Base-by-base conservation (phyloP, 2,113 vertebrate species). In the Chaenogobius annularis region DNA sequence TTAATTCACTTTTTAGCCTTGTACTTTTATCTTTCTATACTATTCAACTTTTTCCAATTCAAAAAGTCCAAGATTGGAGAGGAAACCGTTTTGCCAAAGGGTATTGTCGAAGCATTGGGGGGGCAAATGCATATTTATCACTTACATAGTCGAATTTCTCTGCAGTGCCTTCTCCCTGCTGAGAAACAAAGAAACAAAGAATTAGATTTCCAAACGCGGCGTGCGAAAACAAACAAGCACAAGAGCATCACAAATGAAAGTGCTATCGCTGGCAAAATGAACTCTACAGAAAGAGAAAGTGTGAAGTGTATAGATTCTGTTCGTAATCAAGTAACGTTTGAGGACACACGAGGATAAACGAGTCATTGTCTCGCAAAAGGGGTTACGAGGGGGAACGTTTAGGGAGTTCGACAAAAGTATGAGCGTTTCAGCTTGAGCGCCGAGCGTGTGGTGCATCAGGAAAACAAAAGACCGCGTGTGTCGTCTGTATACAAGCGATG, bases 101-200 rank as follows among this genome's bases (percentile, higher is more conserved):
- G 59, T 37, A 20, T 5, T 63, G 10, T 10, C 10, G 37, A 37
- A 40, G 40, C 26, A 63, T 17, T n/a, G n/a, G 14, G 1, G 19
- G 35, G 19, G 12, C 35, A 64, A 63, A 43, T 20, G 2, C 0
- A 48, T 37, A 22, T 8, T 23, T 47, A 58, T 44, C 79, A 98
- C 98, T 98, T 90, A 99, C 97, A 74, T 99, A 98, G 89, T 99
- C 97, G 94, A 99, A 99, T 81, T 96, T 98, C 80, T 99, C 97
- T 31, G 98, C 97, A n/a, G 96, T 99, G 92, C 96, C 92, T 83
- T 91, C 94, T 92, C 94, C 94, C 94, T 97, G 97, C 98, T 99
- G 94, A 88, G 37, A 72, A 80, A 54, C 50, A 54, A 75, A 73
- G 7, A 79, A 15, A 78, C 35, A 47, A 78, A 47, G 70, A 67